Conservation (phyloP, 1,140 invertebrate genomes). For the Colletes gigas region DNA sequence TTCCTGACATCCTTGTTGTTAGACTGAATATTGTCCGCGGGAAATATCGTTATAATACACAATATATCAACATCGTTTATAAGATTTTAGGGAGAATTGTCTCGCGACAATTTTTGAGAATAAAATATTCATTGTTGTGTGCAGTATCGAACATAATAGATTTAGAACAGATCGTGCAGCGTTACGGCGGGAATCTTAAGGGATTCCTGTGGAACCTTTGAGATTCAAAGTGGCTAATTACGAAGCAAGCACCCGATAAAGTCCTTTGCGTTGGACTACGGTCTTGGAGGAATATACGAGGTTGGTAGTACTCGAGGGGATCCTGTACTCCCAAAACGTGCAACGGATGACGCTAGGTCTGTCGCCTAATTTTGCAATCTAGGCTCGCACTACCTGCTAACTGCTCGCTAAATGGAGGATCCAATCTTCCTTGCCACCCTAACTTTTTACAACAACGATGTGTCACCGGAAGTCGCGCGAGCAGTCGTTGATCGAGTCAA, state of each 20-base stretch:
- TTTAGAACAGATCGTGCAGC: not conserved
- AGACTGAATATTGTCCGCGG: no score
- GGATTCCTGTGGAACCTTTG: constrained; percentile 55
- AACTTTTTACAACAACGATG: constrained; percentile 56
- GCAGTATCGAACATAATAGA: constrained; percentile 3
- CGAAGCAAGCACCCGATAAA: constrained; percentile 69
- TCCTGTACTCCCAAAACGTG: constrained; percentile 61
- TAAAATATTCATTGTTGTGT: not conserved
- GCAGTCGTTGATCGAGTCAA: not conserved
- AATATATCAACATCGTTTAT: no score
- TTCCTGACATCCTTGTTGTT: no score
- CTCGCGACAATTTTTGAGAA: no score
- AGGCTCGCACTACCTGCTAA: constrained; percentile 73
- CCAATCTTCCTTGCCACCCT: constrained; percentile 70
- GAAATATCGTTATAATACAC: no score
- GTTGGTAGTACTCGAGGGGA: constrained; percentile 61
- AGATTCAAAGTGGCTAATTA: constrained; percentile 68
- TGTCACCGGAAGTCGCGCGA: constrained; percentile 36
- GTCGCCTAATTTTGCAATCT: constrained; percentile 76
- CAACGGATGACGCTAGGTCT: constrained; percentile 62
- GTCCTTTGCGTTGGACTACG: constrained; percentile 61
- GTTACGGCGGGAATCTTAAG: constrained; percentile 34
- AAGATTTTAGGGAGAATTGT: not conserved
- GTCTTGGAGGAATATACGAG: constrained; percentile 65
- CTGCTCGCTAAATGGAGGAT: constrained; percentile 76